These are phyloP conservation scores for Chloroclysta siterata DNA, from an alignment of 2,888 invertebrate genomes.

Conservation along the genomic window DNA sequence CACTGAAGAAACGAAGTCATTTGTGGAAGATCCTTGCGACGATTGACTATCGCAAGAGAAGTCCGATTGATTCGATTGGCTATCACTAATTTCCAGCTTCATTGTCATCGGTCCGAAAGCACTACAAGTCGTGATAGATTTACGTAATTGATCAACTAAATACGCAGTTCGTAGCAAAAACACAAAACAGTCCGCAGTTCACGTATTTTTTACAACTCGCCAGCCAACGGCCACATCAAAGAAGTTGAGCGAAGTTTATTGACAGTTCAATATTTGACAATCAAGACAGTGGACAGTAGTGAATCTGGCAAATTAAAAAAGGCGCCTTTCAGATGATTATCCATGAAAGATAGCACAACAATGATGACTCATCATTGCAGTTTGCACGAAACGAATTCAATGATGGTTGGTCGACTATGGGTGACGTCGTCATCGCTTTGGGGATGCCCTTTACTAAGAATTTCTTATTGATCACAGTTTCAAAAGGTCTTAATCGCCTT, in stretches of 20 bases:
- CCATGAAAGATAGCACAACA: conserved; percentile 73
- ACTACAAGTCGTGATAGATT: conserved; percentile 50
- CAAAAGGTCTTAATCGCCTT: conserved; percentile 68
- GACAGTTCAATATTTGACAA: conserved; percentile 70
- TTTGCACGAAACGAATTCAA: conserved; percentile 48
- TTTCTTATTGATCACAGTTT: conserved; percentile 49
- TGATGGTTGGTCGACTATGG: conserved; percentile 33
- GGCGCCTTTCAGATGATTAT: conserved; percentile 59
- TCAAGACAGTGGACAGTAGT: conserved; percentile 63
- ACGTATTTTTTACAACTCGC: conserved; percentile 39
- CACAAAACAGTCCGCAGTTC: conserved; percentile 40
- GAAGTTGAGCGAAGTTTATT: conserved; percentile 57
- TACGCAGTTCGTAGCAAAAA: conserved; percentile 39
- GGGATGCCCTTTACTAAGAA: conserved; percentile 81
- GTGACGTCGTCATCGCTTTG: conserved; percentile 74
- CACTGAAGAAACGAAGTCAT: conserved; percentile 71
- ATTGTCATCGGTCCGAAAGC: conserved; percentile 75
- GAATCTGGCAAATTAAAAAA: conserved; percentile 59
- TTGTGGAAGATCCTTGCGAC: conserved; percentile 84
- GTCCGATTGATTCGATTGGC: conserved; percentile 86
- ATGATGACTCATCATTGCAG: conserved; percentile 77
- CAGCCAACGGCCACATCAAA: conserved; percentile 25
- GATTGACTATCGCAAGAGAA: conserved; percentile 86
- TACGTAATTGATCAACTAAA: conserved; percentile 58
- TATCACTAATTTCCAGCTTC: conserved; percentile 86